phyloP scores from a whole-genome alignment of 2,113 vertebrate genomes.

The Pyrgilauda ruficollis region DNA sequence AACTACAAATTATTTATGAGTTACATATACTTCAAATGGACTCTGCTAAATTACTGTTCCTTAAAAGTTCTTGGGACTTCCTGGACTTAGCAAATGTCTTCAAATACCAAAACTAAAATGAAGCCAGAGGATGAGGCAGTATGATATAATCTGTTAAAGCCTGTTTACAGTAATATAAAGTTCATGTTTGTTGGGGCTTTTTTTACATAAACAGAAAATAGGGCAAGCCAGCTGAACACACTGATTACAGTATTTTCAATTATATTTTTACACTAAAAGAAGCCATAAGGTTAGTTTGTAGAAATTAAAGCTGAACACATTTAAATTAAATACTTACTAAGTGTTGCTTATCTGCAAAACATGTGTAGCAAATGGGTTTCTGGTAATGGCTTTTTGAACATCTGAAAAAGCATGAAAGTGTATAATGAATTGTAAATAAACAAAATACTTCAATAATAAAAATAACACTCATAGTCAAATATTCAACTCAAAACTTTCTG shows the following conservation, averaged over 20 bases:
- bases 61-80: neutral
- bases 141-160: neutral
- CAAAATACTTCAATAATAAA: neutral
- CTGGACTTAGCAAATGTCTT: neutral
- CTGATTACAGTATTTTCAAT: neutral
- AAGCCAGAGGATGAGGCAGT: neutral
- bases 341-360: slow-evolving; percentile 62
- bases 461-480: neutral
- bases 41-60: neutral
- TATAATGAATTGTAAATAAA: slow-evolving; percentile 7
- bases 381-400: slow-evolving; percentile 75
- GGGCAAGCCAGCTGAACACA: neutral
- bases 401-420: slow-evolving; percentile 70
- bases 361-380: slow-evolving; percentile 63
- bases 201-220: neutral
- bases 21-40: neutral
- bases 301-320: neutral
- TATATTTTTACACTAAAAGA: neutral
- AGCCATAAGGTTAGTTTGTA: neutral
- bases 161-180: neutral
- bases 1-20: neutral
- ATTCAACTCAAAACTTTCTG: neutral
- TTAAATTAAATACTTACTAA: slow-evolving; percentile 75
- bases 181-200: neutral
- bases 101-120: neutral